Evolutionary conservation across 2,888 invertebrate genomes (phyloP).

Genomic region (Aplocera efformata): DNA sequence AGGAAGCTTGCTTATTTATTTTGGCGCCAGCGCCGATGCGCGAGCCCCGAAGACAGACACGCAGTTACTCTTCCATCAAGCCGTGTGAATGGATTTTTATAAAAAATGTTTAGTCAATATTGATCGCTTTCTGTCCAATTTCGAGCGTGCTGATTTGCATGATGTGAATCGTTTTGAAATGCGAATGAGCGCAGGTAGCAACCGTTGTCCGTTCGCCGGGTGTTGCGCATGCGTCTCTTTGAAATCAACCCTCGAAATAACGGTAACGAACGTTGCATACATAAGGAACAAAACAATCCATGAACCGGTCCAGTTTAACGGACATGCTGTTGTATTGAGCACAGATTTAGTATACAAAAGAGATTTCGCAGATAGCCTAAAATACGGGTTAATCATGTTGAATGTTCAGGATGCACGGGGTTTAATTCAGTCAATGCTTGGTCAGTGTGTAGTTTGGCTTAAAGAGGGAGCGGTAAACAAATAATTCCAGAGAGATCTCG

Average conservation of each 20-base stretch:
- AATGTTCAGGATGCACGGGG: slow-evolving; percentile 8
- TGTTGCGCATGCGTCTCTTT: slow-evolving; percentile 44
- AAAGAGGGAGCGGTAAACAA: slow-evolving; percentile 54
- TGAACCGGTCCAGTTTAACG: slow-evolving; percentile 60
- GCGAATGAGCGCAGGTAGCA: slow-evolving; percentile 36
- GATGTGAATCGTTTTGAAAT: slow-evolving; percentile 16
- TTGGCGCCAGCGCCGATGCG: slow-evolving; percentile 66
- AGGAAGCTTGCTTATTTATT: slow-evolving; percentile 65
- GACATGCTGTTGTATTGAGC: slow-evolving; percentile 38
- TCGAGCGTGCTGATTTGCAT: slow-evolving; percentile 19
- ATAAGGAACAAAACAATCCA: slow-evolving; percentile 40
- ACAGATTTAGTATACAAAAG: slow-evolving; percentile 29
- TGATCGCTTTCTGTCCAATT: slow-evolving; percentile 24
- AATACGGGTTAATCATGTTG: slow-evolving; percentile 16
- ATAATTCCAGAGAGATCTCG: slow-evolving; percentile 49
- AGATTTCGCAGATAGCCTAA: slow-evolving; percentile 19
- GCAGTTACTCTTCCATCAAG: slow-evolving; percentile 60
- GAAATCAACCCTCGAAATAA: slow-evolving; percentile 53
- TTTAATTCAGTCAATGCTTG: slow-evolving; percentile 15
- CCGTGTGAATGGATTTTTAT: slow-evolving; percentile 51
- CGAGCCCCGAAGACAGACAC: slow-evolving; percentile 67
- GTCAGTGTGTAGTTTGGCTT: slow-evolving; percentile 15
- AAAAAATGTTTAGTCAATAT: slow-evolving; percentile 40
- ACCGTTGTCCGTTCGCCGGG: slow-evolving; percentile 38
- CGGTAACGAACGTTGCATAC: slow-evolving; percentile 54